These are phyloP conservation scores for Julus scandinavius DNA, from an alignment of 2,888 invertebrate species.

Conservation along the genomic window DNA sequence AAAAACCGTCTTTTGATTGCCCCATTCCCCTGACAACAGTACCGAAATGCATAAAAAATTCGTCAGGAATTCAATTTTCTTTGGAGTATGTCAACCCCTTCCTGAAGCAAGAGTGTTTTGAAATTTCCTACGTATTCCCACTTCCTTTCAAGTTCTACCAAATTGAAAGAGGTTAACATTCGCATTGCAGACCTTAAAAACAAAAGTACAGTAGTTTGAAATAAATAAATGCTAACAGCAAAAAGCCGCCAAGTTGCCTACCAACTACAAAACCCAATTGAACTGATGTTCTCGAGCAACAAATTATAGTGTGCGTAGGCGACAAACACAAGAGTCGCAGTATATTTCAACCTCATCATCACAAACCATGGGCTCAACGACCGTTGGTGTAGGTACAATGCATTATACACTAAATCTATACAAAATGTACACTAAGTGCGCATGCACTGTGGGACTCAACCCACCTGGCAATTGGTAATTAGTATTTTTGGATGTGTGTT, in stretches of 20 bases:
- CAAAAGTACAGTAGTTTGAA: neutral
- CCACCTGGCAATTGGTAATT: too few relatives aligned
- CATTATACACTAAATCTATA: too few relatives aligned
- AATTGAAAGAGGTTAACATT: neutral
- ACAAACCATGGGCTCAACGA: too few relatives aligned
- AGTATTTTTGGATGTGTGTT: too few relatives aligned
- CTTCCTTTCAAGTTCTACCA: neutral
- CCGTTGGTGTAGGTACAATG: too few relatives aligned
- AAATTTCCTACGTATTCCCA: neutral
- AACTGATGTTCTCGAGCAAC: neutral
- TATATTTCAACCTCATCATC: too few relatives aligned
- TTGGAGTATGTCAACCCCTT: neutral
- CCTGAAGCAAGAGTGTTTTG: neutral
- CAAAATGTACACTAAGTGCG: too few relatives aligned
- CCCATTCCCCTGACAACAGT: neutral
- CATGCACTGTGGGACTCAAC: too few relatives aligned
- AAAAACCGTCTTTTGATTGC: conserved; percentile 28
- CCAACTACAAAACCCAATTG: neutral
- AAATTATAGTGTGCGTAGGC: too few relatives aligned
- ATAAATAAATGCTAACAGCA: neutral
- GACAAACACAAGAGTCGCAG: too few relatives aligned
- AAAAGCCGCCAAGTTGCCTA: neutral
- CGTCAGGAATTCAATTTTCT: neutral
- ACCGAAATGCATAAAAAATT: conserved; percentile 24
- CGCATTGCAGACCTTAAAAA: neutral